A percentile compares a stretch with the other conserved stretches of the same genome.
These are phyloP conservation scores for Drosophila greeni DNA, from an alignment of 2,888 invertebrate species.

Conservation along the genomic window DNA sequence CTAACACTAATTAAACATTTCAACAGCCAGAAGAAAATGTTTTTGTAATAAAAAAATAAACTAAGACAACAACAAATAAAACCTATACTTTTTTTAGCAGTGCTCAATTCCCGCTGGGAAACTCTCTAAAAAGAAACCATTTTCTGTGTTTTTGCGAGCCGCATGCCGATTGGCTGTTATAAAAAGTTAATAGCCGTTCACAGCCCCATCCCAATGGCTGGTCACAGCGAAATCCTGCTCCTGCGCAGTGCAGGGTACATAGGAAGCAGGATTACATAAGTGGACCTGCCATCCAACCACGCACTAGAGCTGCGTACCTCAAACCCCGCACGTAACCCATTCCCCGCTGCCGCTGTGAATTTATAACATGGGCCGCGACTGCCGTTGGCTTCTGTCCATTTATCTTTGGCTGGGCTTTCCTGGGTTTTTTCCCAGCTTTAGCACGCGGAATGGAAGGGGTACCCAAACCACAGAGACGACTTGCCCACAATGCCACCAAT, in stretches of 20 bases:
- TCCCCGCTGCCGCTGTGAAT: constrained; percentile 37
- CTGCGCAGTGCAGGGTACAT: constrained; percentile 68
- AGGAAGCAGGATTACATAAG: constrained; percentile 52
- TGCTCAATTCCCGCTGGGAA: constrained; percentile 6
- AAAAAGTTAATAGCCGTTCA: constrained; percentile 30
- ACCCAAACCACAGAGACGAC: constrained; percentile 40
- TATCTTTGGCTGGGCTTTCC: constrained; percentile 59
- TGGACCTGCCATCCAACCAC: constrained; percentile 52
- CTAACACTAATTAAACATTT: background rate
- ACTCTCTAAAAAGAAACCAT: constrained; percentile 52
- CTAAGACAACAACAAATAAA: too few relatives aligned
- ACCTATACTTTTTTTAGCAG: constrained; percentile 25
- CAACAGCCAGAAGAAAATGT: too few relatives aligned
- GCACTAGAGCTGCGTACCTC: constrained; percentile 23
- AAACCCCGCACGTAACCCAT: constrained; percentile 14
- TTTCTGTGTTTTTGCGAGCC: constrained; percentile 51
- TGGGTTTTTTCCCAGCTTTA: constrained; percentile 31
- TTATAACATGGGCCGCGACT: constrained; percentile 61
- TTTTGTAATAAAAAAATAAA: background rate
- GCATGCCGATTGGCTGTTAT: constrained; percentile 62
- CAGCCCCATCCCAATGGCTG: constrained; percentile 22
- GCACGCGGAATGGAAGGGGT: constrained; percentile 5
- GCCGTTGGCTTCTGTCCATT: constrained; percentile 75
- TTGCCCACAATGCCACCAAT: constrained; percentile 67
- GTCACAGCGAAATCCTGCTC: constrained; percentile 47